phyloP scores from a whole-genome alignment of 2,113 vertebrate species.

The Rattus rattus region DNA sequence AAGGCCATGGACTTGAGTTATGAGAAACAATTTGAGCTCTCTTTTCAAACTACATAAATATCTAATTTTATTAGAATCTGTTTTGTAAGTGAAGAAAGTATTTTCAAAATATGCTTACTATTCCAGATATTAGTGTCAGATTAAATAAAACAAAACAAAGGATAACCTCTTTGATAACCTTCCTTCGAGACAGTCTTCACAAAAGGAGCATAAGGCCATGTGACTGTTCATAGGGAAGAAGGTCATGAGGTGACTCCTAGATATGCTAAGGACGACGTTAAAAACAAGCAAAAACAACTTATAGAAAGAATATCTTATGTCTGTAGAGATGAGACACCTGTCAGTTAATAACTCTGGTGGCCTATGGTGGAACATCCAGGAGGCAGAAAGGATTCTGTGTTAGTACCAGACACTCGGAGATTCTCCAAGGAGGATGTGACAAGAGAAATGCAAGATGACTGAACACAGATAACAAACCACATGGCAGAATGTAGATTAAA shows the following conservation, averaged over 20 bases:
- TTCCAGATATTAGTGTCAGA: not conserved
- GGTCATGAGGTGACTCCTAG: not conserved
- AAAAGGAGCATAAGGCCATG: not conserved
- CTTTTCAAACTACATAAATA: not conserved
- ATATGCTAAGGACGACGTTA: not conserved
- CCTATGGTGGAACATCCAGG: too few relatives aligned
- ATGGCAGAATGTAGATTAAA: too few relatives aligned
- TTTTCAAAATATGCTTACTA: not conserved
- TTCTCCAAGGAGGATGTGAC: too few relatives aligned
- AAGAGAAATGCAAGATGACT: too few relatives aligned
- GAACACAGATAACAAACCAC: too few relatives aligned
- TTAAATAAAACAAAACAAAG: not conserved
- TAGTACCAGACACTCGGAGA: too few relatives aligned
- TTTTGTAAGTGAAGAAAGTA: not conserved
- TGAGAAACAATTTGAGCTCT: conserved; percentile 17
- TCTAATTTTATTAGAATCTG: not conserved
- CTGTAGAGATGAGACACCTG: too few relatives aligned
- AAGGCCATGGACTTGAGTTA: not conserved
- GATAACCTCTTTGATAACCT: not conserved
- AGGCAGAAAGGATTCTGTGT: too few relatives aligned
- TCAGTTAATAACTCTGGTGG: too few relatives aligned
- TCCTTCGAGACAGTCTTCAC: not conserved
- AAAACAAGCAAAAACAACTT: not conserved
- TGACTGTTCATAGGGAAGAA: not conserved
- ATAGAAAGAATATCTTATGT: too few relatives aligned